A percentile compares a stretch with the other conserved stretches of the same genome.
phyloP scores from a whole-genome alignment of 2,113 vertebrate species.

The Phocoena phocoena region DNA sequence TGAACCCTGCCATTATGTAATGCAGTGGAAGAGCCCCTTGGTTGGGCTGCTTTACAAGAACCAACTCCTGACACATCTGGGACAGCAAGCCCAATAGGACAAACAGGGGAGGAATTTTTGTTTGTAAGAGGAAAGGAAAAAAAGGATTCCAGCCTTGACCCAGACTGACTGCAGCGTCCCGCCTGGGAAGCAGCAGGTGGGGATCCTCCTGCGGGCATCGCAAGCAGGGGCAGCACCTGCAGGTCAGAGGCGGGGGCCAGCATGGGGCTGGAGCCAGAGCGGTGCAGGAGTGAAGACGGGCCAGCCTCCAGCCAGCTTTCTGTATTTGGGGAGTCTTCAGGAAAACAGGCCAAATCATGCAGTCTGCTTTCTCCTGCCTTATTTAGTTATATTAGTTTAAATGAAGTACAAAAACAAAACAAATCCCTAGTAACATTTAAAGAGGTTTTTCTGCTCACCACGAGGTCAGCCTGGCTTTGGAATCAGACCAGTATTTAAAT shows the following conservation, averaged over 20 bases:
- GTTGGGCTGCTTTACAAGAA: constrained; percentile 35
- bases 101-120: constrained; percentile 20
- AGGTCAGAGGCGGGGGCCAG: constrained; percentile 28
- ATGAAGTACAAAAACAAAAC: constrained; percentile 43
- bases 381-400: constrained; percentile 58
- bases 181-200: constrained; percentile 45
- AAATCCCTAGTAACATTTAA: constrained; percentile 42
- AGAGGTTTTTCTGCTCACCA: neutral
- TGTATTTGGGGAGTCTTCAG: constrained; percentile 69
- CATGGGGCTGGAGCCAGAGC: constrained; percentile 36
- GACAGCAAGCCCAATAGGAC: constrained; percentile 34
- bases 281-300: constrained; percentile 61
- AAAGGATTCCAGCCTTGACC: constrained; percentile 44
- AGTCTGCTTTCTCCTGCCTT: constrained; percentile 45
- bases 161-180: constrained; percentile 1
- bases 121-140: constrained; percentile 61
- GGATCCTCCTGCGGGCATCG: constrained; percentile 61
- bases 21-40: constrained; percentile 29
- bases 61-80: constrained; percentile 62
- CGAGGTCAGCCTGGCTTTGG: neutral
- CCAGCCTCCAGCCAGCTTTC: constrained; percentile 58
- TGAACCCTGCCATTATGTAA: constrained; percentile 62
- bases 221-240: constrained; percentile 80
- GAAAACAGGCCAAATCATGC: constrained; percentile 49
- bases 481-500: neutral